Conservation (phyloP, 1,140 invertebrate species). For the Phymastichus coffea region DNA sequence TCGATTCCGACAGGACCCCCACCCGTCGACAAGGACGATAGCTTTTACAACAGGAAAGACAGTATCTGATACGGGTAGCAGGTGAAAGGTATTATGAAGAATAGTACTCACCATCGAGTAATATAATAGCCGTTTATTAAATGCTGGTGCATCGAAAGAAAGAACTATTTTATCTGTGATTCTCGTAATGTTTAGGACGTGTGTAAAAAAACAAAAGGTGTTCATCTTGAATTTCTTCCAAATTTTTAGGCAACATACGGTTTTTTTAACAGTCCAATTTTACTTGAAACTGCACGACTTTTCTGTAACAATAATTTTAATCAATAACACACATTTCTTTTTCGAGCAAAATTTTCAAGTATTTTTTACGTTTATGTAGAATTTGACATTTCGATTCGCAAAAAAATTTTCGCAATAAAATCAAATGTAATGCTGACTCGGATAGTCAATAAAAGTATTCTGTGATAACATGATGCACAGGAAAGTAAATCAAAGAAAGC, state of each 20-base stretch:
- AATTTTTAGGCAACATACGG: too few species aligned
- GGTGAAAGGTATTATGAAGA: conserved; percentile 23
- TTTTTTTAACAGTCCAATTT: too few species aligned
- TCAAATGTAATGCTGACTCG: conserved; percentile 17
- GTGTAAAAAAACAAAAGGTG: conserved; percentile 25
- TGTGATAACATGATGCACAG: conserved; percentile 23
- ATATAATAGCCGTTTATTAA: neutral
- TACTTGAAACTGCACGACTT: too few species aligned
- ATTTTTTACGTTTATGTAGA: conserved; percentile 35
- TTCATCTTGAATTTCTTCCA: conserved; percentile 36
- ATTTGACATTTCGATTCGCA: conserved; percentile 19
- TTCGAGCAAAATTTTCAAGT: too few species aligned
- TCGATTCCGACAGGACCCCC: conserved; percentile 76
- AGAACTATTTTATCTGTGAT: conserved; percentile 35
- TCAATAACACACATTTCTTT: too few species aligned
- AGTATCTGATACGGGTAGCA: conserved; percentile 52
- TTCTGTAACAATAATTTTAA: too few species aligned
- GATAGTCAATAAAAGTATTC: conserved; percentile 8
- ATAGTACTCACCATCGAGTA: neutral
- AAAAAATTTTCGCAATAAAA: conserved; percentile 8
- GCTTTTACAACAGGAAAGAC: conserved; percentile 48
- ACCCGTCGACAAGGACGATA: conserved; percentile 71
- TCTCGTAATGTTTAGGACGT: conserved; percentile 30
- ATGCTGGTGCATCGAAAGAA: conserved; percentile 14
- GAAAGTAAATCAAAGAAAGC: too few species aligned